Conservation (phyloP, 2,113 vertebrate genomes). For the Sciurus niger region DNA sequence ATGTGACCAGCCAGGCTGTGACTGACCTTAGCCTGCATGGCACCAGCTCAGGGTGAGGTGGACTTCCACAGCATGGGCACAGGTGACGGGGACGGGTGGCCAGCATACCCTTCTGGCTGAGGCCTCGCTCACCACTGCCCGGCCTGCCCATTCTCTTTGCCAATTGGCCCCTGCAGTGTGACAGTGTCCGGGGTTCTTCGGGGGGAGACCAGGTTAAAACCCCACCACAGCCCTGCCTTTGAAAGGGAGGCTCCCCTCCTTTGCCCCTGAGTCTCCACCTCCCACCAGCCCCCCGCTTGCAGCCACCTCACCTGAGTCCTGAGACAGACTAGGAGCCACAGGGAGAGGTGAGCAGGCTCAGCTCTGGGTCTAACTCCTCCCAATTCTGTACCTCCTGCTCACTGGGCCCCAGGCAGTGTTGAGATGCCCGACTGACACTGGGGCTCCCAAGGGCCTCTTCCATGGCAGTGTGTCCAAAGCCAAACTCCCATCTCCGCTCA, state of each 20-base stretch:
- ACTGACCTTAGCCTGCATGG: rapidly evolving
- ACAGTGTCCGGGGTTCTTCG: background rate
- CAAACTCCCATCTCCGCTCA: rapidly evolving
- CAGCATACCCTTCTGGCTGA: no score
- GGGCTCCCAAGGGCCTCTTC: background rate
- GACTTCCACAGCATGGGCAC: background rate
- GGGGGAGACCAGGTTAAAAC: background rate
- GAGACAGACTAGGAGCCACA: no score
- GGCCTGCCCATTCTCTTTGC: background rate
- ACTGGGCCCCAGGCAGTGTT: background rate
- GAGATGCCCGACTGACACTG: rapidly evolving
- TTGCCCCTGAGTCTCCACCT: background rate
- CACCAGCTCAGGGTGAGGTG: background rate
- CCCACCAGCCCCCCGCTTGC: background rate
- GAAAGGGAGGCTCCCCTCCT: rapidly evolving
- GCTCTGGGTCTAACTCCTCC: no score
- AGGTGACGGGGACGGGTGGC: rapidly evolving
- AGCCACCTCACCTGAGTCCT: rapidly evolving
- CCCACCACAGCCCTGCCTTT: background rate
- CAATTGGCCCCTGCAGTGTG: background rate
- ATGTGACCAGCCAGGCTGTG: rapidly evolving
- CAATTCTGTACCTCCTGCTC: background rate
- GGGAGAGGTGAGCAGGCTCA: no score
- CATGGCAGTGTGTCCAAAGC: no score
- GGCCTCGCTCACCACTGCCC: no score